phyloP scores from a whole-genome alignment of 1,140 invertebrate species.

The Drosophila pandora region DNA sequence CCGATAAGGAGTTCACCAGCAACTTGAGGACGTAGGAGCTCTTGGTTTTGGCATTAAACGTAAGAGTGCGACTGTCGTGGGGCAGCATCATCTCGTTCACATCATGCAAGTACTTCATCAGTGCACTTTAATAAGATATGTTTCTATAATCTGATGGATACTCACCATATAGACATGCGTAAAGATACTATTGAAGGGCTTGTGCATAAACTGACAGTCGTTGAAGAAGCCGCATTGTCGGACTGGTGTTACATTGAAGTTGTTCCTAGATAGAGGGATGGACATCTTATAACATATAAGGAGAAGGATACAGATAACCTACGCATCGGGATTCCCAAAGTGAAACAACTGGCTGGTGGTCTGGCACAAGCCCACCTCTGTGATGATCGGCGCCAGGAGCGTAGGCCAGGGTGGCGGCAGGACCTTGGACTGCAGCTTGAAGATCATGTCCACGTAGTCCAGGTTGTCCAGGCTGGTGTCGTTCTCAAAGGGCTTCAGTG shows the following conservation, averaged over 20 bases:
- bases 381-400: constrained; percentile 51
- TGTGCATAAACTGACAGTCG: constrained; percentile 38
- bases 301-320: constrained; percentile 30
- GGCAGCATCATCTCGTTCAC: constrained; percentile 67
- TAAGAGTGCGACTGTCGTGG: constrained; percentile 48
- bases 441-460: constrained; percentile 48
- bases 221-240: constrained; percentile 43
- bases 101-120: constrained; percentile 63
- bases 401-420: background rate
- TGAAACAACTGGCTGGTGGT: constrained; percentile 54
- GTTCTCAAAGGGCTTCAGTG: constrained; percentile 55
- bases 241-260: constrained; percentile 9
- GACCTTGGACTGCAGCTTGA: constrained; percentile 25
- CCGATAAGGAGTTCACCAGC: constrained; percentile 44
- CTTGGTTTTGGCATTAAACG: constrained; percentile 29
- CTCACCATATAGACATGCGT: constrained; percentile 34
- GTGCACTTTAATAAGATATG: background rate
- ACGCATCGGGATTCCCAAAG: constrained; percentile 63
- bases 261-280: background rate
- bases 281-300: background rate
- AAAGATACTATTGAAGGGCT: constrained; percentile 33
- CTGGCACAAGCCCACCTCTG: constrained; percentile 70
- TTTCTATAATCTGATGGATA: background rate
- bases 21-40: constrained; percentile 54
- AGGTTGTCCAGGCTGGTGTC: constrained; percentile 50